Base-by-base conservation (phyloP, 1,140 invertebrate species). In the Drosophila virilis region DNA sequence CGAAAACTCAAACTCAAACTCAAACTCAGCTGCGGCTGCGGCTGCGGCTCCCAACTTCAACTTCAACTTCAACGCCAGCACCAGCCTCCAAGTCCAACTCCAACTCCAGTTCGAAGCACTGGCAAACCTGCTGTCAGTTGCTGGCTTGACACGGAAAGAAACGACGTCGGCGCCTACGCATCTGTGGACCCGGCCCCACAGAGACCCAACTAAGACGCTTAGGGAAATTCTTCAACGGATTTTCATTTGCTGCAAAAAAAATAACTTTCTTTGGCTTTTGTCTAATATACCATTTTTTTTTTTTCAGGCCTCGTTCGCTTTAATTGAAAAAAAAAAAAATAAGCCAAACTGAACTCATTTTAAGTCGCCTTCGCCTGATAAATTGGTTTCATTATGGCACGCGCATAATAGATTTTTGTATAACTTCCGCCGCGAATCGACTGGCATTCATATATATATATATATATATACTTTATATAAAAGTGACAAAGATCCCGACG, bases 41-140 rank as follows among this genome's bases (percentile, higher is more conserved):
- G 33, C 42, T 35, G 28, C 60, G 13, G 64, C 52, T 37, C 12
- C 40, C 64, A 57, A 65, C 48, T 43, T 51, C 38, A 64, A 65
- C 48, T 43, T 51, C 38, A 64, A 9, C 15, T 62, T 40, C 40
- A 45, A 43, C 38, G 43, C n/a, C 32, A 17, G 35, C 22, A 5
- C 22, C 22, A 28, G 22, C 22, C 22, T 28, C 22, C 22, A 28
- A 28, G 22, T 15, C 38, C 15, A 13, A 51, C 17, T 15, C 38
- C 40, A 35, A 42, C 48, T 54, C 15, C 35, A 62, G 78, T 55
- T 74, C 38, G 65, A 68, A 64, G 60, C 38, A 33, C 84, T 70
- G 84, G 79, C 77, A 86, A 86, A 86, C 83, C 83, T 86, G 83
- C 83, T 86, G 83, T 86, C 83, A 86, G 83, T 83, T 66, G 83